A percentile compares a stretch with the other conserved stretches of the same genome.
Evolutionary conservation across 1,140 invertebrate genomes (phyloP).

Genomic region (Meloidogyne hapla): DNA sequence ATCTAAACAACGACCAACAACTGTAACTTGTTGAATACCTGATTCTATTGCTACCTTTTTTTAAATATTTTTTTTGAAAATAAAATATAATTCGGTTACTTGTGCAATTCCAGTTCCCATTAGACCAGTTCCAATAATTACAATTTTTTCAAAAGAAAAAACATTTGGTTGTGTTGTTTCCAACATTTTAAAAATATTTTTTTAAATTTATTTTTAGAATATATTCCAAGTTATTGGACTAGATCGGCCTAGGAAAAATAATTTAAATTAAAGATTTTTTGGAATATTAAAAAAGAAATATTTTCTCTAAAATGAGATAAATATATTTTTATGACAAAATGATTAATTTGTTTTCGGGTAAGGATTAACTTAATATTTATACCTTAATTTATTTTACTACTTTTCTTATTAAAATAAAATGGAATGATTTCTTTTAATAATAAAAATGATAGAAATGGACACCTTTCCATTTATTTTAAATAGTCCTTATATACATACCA

Average conservation of each 20-base stretch:
- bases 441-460: background rate
- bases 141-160: constrained; percentile 44
- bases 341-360: background rate
- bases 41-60: constrained; percentile 53
- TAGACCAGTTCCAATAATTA: constrained; percentile 55
- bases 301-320: no score
- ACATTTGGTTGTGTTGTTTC: background rate
- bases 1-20: constrained; percentile 52
- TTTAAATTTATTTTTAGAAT: background rate
- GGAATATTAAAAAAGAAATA: no score
- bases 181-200: background rate
- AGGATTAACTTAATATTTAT: no score
- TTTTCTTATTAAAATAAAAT: background rate
- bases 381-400: no score
- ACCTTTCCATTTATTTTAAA: background rate
- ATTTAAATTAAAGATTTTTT: no score
- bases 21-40: constrained; percentile 45
- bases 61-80: no score
- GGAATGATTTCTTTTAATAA: background rate
- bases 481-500: background rate
- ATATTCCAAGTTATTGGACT: background rate
- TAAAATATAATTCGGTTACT: no score
- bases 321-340: no score
- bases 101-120: constrained; percentile 61
- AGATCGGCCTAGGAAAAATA: no score